These are phyloP conservation scores for Campoletis raptor DNA, from an alignment of 2,888 invertebrate genomes.

Conservation along the genomic window DNA sequence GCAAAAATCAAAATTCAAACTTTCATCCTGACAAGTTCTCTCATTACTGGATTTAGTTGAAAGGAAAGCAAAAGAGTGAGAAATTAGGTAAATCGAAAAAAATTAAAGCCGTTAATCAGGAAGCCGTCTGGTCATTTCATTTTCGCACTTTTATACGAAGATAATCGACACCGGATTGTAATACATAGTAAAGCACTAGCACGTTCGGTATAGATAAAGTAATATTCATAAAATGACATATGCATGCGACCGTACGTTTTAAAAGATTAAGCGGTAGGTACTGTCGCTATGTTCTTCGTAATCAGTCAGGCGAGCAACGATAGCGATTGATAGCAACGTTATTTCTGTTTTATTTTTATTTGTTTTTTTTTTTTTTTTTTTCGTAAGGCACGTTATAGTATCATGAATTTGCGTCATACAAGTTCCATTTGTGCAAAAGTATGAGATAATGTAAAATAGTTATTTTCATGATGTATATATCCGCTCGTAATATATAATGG, in stretches of 20 bases:
- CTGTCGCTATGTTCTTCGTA: not conserved
- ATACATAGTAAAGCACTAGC: not conserved
- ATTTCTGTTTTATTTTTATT: not conserved
- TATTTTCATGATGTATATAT: conserved; percentile 11
- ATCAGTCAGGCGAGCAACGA: not conserved
- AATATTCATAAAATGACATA: not conserved
- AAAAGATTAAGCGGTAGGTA: not conserved
- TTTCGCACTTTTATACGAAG: not conserved
- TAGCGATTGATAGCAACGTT: not conserved
- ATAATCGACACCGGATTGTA: not conserved
- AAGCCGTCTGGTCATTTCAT: conserved; percentile 10
- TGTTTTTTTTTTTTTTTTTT: not conserved
- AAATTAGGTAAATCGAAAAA: not conserved
- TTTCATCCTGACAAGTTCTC: not conserved
- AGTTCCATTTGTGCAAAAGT: not conserved
- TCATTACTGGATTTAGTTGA: not conserved
- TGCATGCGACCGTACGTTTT: not conserved
- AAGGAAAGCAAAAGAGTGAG: not conserved
- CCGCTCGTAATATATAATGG: conserved; percentile 29
- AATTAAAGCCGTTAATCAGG: not conserved
- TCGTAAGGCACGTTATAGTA: not conserved
- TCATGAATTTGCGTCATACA: not conserved
- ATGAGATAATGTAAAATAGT: conserved; percentile 15
- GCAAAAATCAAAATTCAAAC: conserved; percentile 4
- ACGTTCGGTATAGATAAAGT: not conserved